Base-by-base conservation (phyloP, 1,140 invertebrate species). In the Melanaphis sacchari region DNA sequence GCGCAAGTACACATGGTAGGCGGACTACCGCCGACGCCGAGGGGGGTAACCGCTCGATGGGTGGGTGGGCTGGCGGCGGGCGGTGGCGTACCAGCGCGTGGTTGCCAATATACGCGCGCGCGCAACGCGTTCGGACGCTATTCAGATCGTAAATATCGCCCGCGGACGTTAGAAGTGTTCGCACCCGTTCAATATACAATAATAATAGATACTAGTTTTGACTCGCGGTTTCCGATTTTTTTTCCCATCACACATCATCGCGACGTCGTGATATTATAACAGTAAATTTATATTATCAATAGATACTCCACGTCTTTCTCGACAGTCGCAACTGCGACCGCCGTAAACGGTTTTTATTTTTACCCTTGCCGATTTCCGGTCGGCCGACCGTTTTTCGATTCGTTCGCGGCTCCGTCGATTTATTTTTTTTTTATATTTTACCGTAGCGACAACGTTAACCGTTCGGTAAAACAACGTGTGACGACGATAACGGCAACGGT, bases 51-150 rank as follows among this genome's bases (percentile, higher is more conserved):
- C n/a, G 49, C 46, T 3, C 7, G 11, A 0, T 24, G n/a, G 87
- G 46, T 24, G 41, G 46, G 46, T n/a, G 38, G 38, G n/a, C 87
- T 49, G 31, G 87, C 18, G 41, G 84, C 22, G 84, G 84, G 40
- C 84, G 87, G n/a, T 18, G 40, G 85, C 46, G 87, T 85, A 18
- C 24, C n/a, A 46, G 88, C 88, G 88, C 46, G 54, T 59, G n/a
- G 43, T 89, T 89, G 87, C 49, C 87, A 54, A 89, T 90, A 90
- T 59, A 59, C 52, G 52, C 89, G 89, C 46, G 89, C 52, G 89
- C 52, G 89, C 52, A 66, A 66, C 38, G 49, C 89, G 36, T 89
- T 26, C 46, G 49, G 24, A 89, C 87, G 87, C 46, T 21, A 66
- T 31, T 90, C 89, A 66, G 52, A 90, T 66, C 38, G 89, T 66